Percentiles rank a stretch among this genome's conserved stretches.
These are phyloP conservation scores for Penaeus japonicus DNA, from an alignment of 1,140 invertebrate species.

Conservation along the genomic window DNA sequence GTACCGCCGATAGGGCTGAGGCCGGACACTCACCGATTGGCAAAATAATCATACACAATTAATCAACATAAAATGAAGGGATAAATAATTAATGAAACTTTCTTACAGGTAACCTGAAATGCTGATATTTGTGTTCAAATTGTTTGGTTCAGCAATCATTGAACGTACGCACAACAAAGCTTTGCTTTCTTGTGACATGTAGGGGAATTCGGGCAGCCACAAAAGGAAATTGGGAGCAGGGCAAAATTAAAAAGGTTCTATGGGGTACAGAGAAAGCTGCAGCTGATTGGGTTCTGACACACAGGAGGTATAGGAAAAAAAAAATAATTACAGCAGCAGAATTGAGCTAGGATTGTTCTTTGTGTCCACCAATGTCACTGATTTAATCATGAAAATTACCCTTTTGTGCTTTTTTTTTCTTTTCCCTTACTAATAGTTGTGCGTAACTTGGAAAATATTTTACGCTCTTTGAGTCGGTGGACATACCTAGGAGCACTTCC, in stretches of 20 bases:
- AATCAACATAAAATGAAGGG: constrained; percentile 59
- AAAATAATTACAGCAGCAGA: constrained; percentile 50
- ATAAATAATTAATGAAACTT: constrained; percentile 59
- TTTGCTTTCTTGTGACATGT: constrained; percentile 53
- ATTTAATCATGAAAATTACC: constrained; percentile 53
- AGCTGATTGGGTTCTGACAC: constrained; percentile 49
- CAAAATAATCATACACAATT: constrained; percentile 59
- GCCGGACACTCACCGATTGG: constrained; percentile 56
- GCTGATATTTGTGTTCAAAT: constrained; percentile 57
- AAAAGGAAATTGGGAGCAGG: constrained; percentile 50
- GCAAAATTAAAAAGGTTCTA: constrained; percentile 30
- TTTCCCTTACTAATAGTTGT: constrained; percentile 42
- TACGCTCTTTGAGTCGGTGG: constrained; percentile 57
- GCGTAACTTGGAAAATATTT: constrained; percentile 54
- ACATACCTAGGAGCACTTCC: constrained; percentile 56
- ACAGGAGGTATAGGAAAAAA: constrained; percentile 40
- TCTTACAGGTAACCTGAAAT: constrained; percentile 59
- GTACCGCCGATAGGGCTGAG: constrained; percentile 43
- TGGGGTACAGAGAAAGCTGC: constrained; percentile 52
- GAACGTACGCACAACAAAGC: constrained; percentile 51
- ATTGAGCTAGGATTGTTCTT: constrained; percentile 56
- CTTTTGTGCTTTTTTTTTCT: constrained; percentile 49
- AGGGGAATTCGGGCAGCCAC: constrained; percentile 50
- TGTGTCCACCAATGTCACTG: constrained; percentile 54
- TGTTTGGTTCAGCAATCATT: constrained; percentile 54